These are phyloP conservation scores for Platichthys stellatus DNA, from an alignment of 2,113 vertebrate genomes.

Conservation along the genomic window DNA sequence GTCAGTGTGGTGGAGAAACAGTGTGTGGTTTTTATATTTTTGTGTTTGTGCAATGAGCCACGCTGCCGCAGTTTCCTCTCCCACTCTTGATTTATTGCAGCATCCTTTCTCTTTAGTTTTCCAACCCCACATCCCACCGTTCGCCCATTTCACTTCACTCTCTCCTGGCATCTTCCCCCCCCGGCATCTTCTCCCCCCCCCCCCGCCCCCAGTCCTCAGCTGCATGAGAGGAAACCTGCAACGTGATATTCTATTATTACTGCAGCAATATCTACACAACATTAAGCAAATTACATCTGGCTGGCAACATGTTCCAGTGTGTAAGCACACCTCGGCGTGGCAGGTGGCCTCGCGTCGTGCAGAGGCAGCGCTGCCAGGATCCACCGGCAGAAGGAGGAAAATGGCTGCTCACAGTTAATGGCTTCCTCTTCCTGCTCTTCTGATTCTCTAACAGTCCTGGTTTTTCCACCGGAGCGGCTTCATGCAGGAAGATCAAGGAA, in stretches of 20 bases:
- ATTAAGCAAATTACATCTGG: constrained; percentile 82
- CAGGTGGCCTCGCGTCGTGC: constrained; percentile 77
- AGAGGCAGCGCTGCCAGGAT: constrained; percentile 50
- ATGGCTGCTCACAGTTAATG: constrained; percentile 54
- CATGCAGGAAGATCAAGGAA: constrained; percentile 9
- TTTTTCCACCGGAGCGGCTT: constrained; percentile 50
- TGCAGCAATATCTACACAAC: constrained; percentile 79
- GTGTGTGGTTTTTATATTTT: constrained; percentile 41
- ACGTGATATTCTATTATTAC: constrained; percentile 69
- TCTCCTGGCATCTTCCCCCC: constrained; percentile 17
- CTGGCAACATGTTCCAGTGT: constrained; percentile 67
- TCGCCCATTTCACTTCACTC: constrained; percentile 32
- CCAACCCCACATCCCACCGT: constrained; percentile 20
- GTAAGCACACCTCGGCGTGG: constrained; percentile 63
- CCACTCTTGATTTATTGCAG: constrained; percentile 62
- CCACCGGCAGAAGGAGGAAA: constrained; percentile 43
- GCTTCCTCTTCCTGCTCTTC: constrained; percentile 44
- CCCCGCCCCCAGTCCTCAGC: constrained; percentile 8
- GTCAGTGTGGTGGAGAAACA: constrained; percentile 53
- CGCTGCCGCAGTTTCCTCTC: constrained; percentile 21
- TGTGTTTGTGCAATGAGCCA: constrained; percentile 56
- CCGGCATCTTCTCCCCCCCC: constrained; percentile 15
- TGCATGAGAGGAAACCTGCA: constrained; percentile 44
- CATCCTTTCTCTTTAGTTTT: constrained; percentile 13
- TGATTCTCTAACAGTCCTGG: constrained; percentile 33